Evolutionary conservation across 2,113 vertebrate genomes (phyloP).

Genomic region (Eurypyga helias): DNA sequence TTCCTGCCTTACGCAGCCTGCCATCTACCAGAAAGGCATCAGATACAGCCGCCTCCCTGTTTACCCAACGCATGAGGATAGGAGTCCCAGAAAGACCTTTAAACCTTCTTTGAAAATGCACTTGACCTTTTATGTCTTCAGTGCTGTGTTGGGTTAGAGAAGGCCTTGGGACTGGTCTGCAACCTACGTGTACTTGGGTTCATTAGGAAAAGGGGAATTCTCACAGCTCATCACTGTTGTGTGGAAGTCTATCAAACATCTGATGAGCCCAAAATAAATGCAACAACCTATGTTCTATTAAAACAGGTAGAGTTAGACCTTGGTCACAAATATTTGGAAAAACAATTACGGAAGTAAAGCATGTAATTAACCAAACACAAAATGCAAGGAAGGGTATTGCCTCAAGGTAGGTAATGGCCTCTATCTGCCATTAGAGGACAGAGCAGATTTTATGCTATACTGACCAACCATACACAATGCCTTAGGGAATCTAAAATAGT

Average conservation of each 20-base stretch:
- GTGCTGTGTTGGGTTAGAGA: not conserved
- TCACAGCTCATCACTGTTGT: not conserved
- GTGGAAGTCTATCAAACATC: not conserved
- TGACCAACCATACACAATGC: rapidly evolving
- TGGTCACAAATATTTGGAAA: not conserved
- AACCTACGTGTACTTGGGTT: not conserved
- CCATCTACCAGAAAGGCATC: not conserved
- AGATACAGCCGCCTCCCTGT: not conserved
- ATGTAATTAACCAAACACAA: not conserved
- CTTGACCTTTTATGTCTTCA: not conserved
- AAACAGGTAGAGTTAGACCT: not conserved
- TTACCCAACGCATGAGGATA: not conserved
- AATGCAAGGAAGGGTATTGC: not conserved
- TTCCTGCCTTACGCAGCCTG: not conserved
- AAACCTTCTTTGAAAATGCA: not conserved
- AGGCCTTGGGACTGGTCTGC: not conserved
- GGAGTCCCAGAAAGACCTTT: not conserved
- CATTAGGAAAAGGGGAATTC: not conserved
- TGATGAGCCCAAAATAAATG: not conserved
- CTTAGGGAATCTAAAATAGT: not conserved
- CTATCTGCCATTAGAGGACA: not conserved
- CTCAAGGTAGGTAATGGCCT: not conserved
- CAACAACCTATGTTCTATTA: not conserved
- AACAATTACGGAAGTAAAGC: not conserved
- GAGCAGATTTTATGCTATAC: not conserved